A percentile compares a stretch with the other conserved stretches of the same genome.
phyloP scores from a whole-genome alignment of 1,140 invertebrate genomes.

The Drosophila murphyi region DNA sequence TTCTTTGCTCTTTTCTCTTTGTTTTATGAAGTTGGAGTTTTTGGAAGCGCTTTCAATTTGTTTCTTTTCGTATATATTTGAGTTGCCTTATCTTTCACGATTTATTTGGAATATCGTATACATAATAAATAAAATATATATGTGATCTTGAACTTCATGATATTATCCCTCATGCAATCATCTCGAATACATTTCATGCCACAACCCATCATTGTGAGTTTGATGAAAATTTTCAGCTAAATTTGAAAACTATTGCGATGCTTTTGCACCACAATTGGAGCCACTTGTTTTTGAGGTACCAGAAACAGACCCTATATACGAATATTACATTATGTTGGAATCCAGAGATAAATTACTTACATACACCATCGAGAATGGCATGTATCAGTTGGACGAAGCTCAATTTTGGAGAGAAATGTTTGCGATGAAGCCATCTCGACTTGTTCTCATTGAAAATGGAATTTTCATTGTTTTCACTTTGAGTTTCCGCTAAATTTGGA shows the following conservation, averaged over 20 bases:
- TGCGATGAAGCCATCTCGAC: neutral
- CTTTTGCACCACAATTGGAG: neutral
- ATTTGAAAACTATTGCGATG: neutral
- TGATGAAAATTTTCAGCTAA: slow-evolving; percentile 6
- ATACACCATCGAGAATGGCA: neutral
- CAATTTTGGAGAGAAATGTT: slow-evolving; percentile 6
- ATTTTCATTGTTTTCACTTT: no score
- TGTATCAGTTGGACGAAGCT: neutral
- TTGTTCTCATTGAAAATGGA: neutral
- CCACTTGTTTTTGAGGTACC: neutral
- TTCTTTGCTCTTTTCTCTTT: no score
- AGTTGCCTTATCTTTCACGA: neutral
- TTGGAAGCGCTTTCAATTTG: neutral
- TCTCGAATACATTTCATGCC: slow-evolving; percentile 13
- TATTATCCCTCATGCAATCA: slow-evolving; percentile 18
- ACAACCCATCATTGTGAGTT: slow-evolving; percentile 25
- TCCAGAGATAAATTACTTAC: neutral
- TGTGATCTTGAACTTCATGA: slow-evolving; percentile 14
- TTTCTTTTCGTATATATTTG: neutral
- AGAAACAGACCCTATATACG: neutral
- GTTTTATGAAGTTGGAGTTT: neutral
- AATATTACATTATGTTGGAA: neutral
- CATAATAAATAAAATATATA: slow-evolving; percentile 25
- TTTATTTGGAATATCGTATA: slow-evolving; percentile 7
- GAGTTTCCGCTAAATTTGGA: no score